Evolutionary conservation across 2,888 invertebrate genomes (phyloP), one percentile per base, ranked within the genome.

Genomic region (Rhorus exstirpatorius): DNA sequence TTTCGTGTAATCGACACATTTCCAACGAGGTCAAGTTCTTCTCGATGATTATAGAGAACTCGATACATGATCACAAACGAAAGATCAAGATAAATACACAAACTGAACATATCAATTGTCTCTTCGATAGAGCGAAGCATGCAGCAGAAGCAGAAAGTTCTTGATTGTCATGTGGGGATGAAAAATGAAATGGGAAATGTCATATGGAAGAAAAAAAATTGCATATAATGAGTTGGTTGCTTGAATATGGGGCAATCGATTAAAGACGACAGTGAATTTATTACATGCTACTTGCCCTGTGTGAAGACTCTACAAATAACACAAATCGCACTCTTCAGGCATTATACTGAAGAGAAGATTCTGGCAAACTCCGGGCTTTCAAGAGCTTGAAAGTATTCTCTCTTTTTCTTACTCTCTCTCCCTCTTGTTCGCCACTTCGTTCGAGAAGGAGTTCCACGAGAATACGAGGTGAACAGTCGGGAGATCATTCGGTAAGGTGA

Each of bases 401-500:
- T 49, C 19, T 51, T 35, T 49, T 19, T 12, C 31, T 49, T 12
- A 31, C 51, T 38, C 38, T 49, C 24, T 12, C 31, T 49, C 19
- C 31, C 51, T 38, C 38, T 53, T 21, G 17, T 53, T 19, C 44
- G 1, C 26, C 19, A 44, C 55, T 74, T 21, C 53, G 63, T 19
- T 14, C 7, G 19, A 31, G 26, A 31, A 49, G 49, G 31, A 58
- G 38, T 35, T 61, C 14, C 38, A 38, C 1, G 49, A 38, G 35
- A 21, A 46, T 44, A 17, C 10, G 21, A 55, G 61, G 21, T 46
- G 63, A 71, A 70, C 46, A 46, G 61, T 61, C 41, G 35, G 41
- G 60, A 49, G 53, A 55, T 53, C 35, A 70, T 21, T 10, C n/a
- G 55, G 70, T 26, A 58, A 70, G 65, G 41, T 58, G 63, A 68